Base-by-base conservation (phyloP, 2,797 vertebrate genomes). In the Ctenosaura bakeri region DNA sequence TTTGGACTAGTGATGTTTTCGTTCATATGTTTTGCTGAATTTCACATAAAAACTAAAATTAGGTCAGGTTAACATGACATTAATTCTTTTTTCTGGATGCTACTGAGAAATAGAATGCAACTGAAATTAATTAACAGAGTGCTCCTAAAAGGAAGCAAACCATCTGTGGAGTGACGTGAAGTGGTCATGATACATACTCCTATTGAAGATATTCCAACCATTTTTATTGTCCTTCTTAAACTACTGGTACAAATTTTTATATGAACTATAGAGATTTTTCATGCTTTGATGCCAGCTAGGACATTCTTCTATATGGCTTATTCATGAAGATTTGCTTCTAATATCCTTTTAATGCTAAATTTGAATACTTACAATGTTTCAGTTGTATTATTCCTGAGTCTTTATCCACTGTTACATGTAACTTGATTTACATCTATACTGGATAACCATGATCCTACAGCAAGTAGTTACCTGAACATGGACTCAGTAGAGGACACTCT, bases 21-120 rank as follows among this genome's bases (percentile, higher is more conserved):
- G 76, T 85, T 85, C 52, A 71, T 78, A 35, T 71, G 88, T 18
- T 46, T 54, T 79, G 73, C n/a, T 79, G 59, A 85, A 78, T 89
- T 85, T 35, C 24, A 78, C 35, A 74, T 78, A 16, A 80, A 46
- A 89, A 77, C 81, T 80, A 64, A 81, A 87, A 76, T 83, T 90
- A 42, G 69, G 66, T 86, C 38, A 74, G 74, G 66, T 73, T 10
- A 22, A 79, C n/a, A 59, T 85, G 76, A 59, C 71, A 42, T 79
- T 76, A 79, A 24, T 85, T 69, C n/a, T 56, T 42, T 69, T 79
- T 89, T 85, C 88, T 85, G 59, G 50, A 79, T n/a, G 42, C 24
- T 52, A 50, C 29, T 42, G 35, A 1, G 50, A 52, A 59, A 69
- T 22, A 46, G 35, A n/a, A 83, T 10, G 13, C 78, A 66, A 38